Base-by-base conservation (phyloP, 2,888 invertebrate genomes). In the Nomada ruficornis region DNA sequence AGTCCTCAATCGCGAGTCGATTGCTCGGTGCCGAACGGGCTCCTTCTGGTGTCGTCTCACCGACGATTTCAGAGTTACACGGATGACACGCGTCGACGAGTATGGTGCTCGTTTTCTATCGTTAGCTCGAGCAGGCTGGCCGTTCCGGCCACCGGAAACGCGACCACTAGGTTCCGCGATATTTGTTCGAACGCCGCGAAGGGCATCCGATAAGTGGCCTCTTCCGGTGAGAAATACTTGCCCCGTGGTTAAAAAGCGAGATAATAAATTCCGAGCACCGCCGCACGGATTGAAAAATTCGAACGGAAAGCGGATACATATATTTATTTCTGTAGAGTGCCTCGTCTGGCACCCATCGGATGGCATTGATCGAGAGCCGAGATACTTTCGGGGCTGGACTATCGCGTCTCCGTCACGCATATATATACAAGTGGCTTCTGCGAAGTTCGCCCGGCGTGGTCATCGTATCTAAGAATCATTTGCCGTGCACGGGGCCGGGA, bases 331-430 rank as follows among this genome's bases (percentile, higher is more conserved):
- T 76, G 26, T 67, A 75, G 65, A 74, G 71, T 68, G 44, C 47
- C 54, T 29, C 68, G 76, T 15, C 54, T 20, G 29, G 15, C 23
- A 52, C 20, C 44, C 67, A 26, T 73, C 65, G 26, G 26, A 68
- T 62, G n/a, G 36, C 36, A 36, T 36, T 64, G 79, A 70, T 77
- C 64, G 79, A 77, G 77, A 77, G 79, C 65, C 52, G 3, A 67
- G 77, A 77, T 80, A 71, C 65, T 70, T 67, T 42, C 70, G 44
- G 62, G 68, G 55, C 42, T 52, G 52, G 42, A n/a, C 42, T 15
- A 52, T 52, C 59, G 59, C 44, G 54, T 75, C 50, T 65, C 50
- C 59, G n/a, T 47, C n/a, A 15, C 47, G 36, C 36, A 36, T 36
- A 9, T 36, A 36, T 36, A 36, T 36, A 36, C 36, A 36, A 36